Evolutionary conservation across 1,140 invertebrate species (phyloP).

Genomic region (Colletes gigas): DNA sequence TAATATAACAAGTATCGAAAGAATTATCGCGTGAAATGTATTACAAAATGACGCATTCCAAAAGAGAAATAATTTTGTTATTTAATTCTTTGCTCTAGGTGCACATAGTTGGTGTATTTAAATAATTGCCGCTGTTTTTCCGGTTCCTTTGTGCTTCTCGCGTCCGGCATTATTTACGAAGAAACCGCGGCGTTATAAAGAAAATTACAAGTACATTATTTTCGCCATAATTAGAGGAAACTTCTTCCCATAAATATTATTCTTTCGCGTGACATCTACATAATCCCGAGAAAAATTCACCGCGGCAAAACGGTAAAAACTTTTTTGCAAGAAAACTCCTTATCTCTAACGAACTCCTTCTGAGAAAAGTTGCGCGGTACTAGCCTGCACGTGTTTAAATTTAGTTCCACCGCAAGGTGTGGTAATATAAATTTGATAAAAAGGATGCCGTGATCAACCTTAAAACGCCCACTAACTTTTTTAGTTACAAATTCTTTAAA

Average conservation of each 20-base stretch:
- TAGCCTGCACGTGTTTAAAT: conserved; percentile 35
- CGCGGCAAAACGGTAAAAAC: conserved; percentile 50
- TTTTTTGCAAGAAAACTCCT: conserved; percentile 54
- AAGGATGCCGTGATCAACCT: conserved; percentile 5
- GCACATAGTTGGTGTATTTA: neutral
- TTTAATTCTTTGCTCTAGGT: too few species aligned
- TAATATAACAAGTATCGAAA: too few species aligned
- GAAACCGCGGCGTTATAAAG: neutral
- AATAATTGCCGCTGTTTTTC: neutral
- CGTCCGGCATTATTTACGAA: neutral
- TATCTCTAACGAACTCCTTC: conserved; percentile 64
- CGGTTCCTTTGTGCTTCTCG: neutral
- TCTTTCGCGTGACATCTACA: conserved; percentile 39
- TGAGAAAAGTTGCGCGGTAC: conserved; percentile 46
- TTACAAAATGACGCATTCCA: too few species aligned
- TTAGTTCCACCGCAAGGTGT: conserved; percentile 20
- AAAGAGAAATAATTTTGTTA: too few species aligned
- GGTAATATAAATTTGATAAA: conserved; percentile 39
- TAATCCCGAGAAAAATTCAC: conserved; percentile 61
- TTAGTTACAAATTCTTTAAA: neutral
- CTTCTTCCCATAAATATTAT: conserved; percentile 49
- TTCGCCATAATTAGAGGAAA: conserved; percentile 50
- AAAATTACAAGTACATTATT: conserved; percentile 38
- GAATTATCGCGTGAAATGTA: too few species aligned
- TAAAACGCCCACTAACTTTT: neutral